phyloP scores from a whole-genome alignment of 64 coral and sea anemone genomes.

The Porites australiensis region DNA sequence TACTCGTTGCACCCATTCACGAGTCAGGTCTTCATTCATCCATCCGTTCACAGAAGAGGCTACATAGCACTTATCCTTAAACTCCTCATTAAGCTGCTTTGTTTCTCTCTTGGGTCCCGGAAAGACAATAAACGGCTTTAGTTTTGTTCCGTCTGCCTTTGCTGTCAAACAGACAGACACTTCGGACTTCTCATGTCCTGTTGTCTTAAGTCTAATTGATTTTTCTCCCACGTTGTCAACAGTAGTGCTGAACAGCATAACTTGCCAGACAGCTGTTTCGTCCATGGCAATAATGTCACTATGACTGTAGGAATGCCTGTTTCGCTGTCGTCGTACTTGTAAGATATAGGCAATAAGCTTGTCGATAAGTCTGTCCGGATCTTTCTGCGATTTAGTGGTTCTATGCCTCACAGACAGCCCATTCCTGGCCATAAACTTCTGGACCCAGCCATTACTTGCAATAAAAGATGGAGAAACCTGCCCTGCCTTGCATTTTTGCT shows the following conservation, averaged over 20 bases:
- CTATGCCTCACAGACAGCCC: conserved; percentile 53
- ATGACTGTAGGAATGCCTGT: conserved; percentile 45
- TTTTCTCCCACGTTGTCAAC: background rate
- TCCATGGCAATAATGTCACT: conserved; percentile 50
- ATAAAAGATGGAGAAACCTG: conserved; percentile 60
- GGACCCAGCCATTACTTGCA: conserved; percentile 65
- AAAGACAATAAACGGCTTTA: too few relatives aligned
- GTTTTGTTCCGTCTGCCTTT: background rate
- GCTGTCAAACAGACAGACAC: conserved; percentile 22
- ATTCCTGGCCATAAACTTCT: conserved; percentile 58
- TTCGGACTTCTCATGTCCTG: conserved; percentile 35
- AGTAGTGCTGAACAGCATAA: conserved; percentile 8
- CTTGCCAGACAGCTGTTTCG: conserved; percentile 30
- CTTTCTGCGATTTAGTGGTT: conserved; percentile 46
- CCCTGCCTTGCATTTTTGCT: conserved; percentile 59
- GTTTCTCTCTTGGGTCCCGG: too few relatives aligned
- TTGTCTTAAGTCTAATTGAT: conserved; percentile 29
- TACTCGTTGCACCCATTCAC: conserved; percentile 51
- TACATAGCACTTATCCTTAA: too few relatives aligned
- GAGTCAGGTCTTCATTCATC: conserved; percentile 45
- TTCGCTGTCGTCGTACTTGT: conserved; percentile 18
- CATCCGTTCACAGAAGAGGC: too few relatives aligned
- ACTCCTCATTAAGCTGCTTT: too few relatives aligned
- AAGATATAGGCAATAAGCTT: conserved; percentile 36
- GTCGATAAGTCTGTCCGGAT: conserved; percentile 64